A percentile compares a stretch with the other conserved stretches of the same genome.
phyloP scores from a whole-genome alignment of 2,113 vertebrate species.

The Columbina picui region DNA sequence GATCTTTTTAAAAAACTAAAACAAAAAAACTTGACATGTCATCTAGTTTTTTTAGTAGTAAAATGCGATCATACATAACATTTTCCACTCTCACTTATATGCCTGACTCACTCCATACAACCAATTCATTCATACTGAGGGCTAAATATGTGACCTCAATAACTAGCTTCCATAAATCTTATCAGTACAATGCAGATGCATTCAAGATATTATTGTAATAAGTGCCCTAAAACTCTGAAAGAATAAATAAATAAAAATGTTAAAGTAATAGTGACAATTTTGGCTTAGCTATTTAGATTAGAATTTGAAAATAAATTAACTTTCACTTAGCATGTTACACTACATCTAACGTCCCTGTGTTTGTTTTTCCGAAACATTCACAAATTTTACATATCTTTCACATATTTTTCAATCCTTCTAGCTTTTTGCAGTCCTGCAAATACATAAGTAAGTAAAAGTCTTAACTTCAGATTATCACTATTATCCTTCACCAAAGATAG shows the following conservation, averaged over 20 bases:
- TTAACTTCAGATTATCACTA: neutral
- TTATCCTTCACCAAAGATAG: neutral
- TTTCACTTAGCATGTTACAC: neutral
- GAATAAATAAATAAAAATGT: neutral
- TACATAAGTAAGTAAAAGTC: neutral
- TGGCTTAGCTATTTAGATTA: neutral
- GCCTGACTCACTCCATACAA: neutral
- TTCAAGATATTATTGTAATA: neutral
- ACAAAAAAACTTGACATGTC: neutral
- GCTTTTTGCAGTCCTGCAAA: neutral
- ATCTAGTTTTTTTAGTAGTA: neutral
- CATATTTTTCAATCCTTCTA: neutral
- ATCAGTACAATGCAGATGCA: neutral
- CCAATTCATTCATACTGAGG: neutral
- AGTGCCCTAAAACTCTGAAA: neutral
- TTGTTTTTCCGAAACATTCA: neutral
- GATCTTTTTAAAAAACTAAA: neutral
- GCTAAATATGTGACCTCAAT: neutral
- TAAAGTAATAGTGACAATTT: neutral
- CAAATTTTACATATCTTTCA: neutral
- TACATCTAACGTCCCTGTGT: fast-evolving
- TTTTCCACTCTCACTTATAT: neutral
- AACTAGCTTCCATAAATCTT: neutral
- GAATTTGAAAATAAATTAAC: neutral
- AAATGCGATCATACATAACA: neutral